Evolutionary conservation across 2,113 vertebrate genomes (phyloP).

Genomic region (Pundamilia nyererei): DNA sequence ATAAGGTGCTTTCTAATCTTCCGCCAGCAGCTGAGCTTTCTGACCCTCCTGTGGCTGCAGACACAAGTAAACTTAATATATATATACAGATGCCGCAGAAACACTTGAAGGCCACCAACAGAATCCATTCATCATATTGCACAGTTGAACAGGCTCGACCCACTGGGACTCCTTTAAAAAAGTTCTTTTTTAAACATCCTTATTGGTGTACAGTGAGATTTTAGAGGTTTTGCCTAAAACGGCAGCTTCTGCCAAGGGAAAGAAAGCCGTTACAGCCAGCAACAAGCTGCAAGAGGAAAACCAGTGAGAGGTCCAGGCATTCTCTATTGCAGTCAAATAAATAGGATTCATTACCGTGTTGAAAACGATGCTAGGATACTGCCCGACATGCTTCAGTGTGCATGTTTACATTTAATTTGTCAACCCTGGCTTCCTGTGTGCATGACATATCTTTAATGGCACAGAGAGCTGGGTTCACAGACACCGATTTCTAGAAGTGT

Average conservation of each 20-base stretch:
- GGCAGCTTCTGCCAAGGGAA: background rate
- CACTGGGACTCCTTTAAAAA: background rate
- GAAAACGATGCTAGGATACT: background rate
- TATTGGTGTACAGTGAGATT: background rate
- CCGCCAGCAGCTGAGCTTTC: background rate
- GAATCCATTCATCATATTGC: background rate
- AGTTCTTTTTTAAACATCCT: background rate
- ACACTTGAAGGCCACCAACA: background rate
- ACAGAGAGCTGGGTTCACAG: background rate
- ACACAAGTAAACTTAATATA: background rate
- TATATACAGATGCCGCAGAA: background rate
- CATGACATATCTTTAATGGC: background rate
- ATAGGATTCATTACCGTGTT: background rate
- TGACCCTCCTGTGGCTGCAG: background rate
- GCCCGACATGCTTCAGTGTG: background rate
- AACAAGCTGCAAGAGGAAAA: background rate
- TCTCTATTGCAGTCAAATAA: background rate
- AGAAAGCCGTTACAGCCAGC: background rate
- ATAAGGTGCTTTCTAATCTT: background rate
- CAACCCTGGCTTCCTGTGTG: background rate
- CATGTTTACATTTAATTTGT: background rate
- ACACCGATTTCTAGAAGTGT: accelerated
- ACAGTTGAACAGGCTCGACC: background rate
- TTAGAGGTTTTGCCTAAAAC: background rate
- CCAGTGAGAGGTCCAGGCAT: background rate